Base-by-base conservation (phyloP, 2,888 invertebrate genomes). In the Eumerus sabulonum region DNA sequence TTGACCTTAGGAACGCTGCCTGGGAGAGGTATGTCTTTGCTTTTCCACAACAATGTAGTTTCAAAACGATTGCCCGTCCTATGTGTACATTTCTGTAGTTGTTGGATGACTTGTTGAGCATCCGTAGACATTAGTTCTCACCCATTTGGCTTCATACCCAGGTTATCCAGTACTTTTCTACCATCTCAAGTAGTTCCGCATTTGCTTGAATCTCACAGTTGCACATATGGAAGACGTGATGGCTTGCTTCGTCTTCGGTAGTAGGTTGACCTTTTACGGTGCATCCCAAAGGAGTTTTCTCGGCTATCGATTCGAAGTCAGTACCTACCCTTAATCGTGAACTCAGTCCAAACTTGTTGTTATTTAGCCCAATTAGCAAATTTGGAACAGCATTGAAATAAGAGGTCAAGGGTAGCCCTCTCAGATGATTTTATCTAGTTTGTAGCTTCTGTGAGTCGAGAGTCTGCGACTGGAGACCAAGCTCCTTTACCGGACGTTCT, bases 291-390 rank as follows among this genome's bases (percentile, higher is more conserved):
- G 50, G 50, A 0, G 68, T 71, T 19, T 76, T 76, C 40, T 64
- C 64, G 1, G 71, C 71, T 5, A 64, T 63, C 2, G 71, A 72
- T 27, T 71, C 68, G 1, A 9, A 38, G 11, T 44, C 16, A 3
- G 7, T 12, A 9, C 63, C 50, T 16, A 70, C 51, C 9, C 42
- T 63, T 3, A 35, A 50, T 42, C 36, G 57, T 5, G 73, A 14
- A 4, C 54, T 59, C n/a, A 60, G 16, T 2, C 64, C 59, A 13
- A 82, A 56, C 16, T 50, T 17, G 12, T 73, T 42, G 35, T 82
- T 73, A 42, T 79, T 73, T 2, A 73, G n/a, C 1, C 73, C 76
- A 9, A 81, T 81, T 13, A 79, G 59, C n/a, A 79, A 45, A 40
- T 62, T 68, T 12, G 77, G 77, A 16, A 13, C 42, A 9, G 76